Evolutionary conservation across 2,797 vertebrate species (phyloP), one percentile per base, ranked within the genome.

Genomic region (Ispidina picta): DNA sequence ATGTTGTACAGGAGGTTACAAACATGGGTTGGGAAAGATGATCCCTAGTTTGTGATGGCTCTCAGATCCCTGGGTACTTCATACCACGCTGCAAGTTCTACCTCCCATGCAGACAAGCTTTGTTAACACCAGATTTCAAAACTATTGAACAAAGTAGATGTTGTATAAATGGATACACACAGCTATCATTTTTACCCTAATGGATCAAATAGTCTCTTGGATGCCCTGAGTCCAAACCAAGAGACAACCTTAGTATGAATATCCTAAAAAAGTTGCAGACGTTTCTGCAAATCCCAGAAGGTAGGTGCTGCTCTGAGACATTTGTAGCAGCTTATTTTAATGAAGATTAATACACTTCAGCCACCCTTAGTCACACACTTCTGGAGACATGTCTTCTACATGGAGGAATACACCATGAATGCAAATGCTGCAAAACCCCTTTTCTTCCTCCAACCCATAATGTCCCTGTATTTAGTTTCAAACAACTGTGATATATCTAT

Each of bases 81-180:
- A 56, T 5, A 25, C 20, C 23, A 66, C 1, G 7, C 31, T 11
- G 22, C 1, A 1, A 55, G 26, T 54, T 79, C 0, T 0, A 15
- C 18, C 69, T 69, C 28, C 28, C 22, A 58, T 17, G 62, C 6
- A 60, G 18, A n/a, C 8, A 43, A 18, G 26, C 25, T 83, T 31
- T 77, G n/a, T 15, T 46, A 35, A 49, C 22, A 62, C 9, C 2
- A 59, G 43, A 28, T 55, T 46, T 48, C 48, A 63, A 70, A 72
- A 41, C 28, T 33, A 4, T 44, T 75, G 19, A 73, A 69, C 8
- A 37, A 81, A 74, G 17, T 60, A 39, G 48, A 7, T 8, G 3
- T 28, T 55, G 70, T 5, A 46, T 8, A n/a, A n/a, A 5, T 23
- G 17, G 23, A 49, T 33, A 65, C 5, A 21, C n/a, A 63, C 4